A percentile compares a stretch with the other conserved stretches of the same genome.
phyloP scores from a whole-genome alignment of 35 echinoderm and acorn worm genomes.

The Lytechinus variegatus region DNA sequence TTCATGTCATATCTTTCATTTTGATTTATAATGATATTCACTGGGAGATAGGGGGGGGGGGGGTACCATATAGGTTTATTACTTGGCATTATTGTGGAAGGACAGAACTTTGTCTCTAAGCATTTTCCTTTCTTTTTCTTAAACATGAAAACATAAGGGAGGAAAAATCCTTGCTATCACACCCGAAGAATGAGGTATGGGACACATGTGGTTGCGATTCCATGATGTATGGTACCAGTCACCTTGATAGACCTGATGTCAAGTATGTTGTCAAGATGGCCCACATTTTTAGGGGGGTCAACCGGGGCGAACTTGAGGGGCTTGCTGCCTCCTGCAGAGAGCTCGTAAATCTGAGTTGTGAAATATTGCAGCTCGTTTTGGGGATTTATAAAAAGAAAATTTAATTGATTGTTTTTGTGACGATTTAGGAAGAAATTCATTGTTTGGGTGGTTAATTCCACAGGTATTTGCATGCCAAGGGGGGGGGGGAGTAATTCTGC shows the following conservation, averaged over 20 bases:
- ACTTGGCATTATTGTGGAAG: no score
- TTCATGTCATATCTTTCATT: no score
- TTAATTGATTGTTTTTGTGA: neutral
- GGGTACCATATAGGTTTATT: no score
- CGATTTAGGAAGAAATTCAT: neutral
- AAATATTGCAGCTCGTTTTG: neutral
- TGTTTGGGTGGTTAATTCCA: neutral
- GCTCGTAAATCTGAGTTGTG: neutral
- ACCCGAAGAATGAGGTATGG: neutral
- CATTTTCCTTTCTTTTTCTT: neutral
- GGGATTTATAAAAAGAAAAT: neutral
- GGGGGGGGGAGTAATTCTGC: no score
- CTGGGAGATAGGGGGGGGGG: no score
- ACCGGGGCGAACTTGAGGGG: neutral
- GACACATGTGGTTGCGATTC: neutral
- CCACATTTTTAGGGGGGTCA: neutral
- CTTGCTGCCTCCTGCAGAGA: neutral
- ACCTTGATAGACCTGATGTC: constrained; percentile 14
- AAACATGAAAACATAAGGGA: neutral
- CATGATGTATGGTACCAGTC: constrained; percentile 18
- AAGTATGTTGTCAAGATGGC: constrained; percentile 25
- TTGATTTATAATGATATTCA: no score
- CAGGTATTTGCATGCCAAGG: no score
- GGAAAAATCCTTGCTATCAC: neutral
- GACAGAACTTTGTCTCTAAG: neutral